Evolutionary conservation across 1,140 invertebrate genomes (phyloP).

Genomic region (Dendrolimus punctatus): DNA sequence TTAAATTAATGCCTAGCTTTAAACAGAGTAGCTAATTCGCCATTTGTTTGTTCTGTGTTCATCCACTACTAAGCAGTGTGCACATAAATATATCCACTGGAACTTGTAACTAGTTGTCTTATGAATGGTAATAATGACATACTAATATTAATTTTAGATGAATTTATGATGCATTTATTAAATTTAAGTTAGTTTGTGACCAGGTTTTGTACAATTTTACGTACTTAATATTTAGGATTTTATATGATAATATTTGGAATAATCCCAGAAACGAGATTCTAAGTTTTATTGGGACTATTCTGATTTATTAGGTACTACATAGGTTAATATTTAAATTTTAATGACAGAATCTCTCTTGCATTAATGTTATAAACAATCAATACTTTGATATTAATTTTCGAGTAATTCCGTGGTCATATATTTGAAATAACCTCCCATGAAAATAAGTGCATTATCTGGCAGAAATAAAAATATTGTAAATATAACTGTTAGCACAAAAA

Average conservation of each 20-base stretch:
- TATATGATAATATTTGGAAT: constrained; percentile 46
- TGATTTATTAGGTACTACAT: constrained; percentile 31
- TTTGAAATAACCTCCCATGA: no score
- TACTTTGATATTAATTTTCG: no score
- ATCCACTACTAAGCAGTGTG: no score
- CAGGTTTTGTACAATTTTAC: constrained; percentile 34
- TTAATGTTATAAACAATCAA: no score
- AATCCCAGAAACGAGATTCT: constrained; percentile 38
- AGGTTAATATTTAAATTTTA: constrained; percentile 3
- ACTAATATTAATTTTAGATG: constrained; percentile 12
- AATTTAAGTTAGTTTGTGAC: constrained; percentile 21
- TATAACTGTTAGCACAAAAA: constrained; percentile 26
- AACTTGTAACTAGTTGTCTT: no score
- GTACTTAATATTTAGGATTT: constrained; percentile 18
- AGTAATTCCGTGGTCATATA: no score
- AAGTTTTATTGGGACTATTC: constrained; percentile 61
- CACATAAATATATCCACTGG: no score
- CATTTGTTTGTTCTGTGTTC: no score
- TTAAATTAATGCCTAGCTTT: no score
- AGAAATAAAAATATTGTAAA: constrained; percentile 39
- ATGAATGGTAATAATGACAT: constrained; percentile 18
- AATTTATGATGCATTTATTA: constrained; percentile 47
- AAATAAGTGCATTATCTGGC: no score
- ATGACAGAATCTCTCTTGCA: no score
- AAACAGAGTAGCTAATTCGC: no score